These are phyloP conservation scores for Mellivora capensis DNA, from an alignment of 2,113 vertebrate species.

Conservation along the genomic window DNA sequence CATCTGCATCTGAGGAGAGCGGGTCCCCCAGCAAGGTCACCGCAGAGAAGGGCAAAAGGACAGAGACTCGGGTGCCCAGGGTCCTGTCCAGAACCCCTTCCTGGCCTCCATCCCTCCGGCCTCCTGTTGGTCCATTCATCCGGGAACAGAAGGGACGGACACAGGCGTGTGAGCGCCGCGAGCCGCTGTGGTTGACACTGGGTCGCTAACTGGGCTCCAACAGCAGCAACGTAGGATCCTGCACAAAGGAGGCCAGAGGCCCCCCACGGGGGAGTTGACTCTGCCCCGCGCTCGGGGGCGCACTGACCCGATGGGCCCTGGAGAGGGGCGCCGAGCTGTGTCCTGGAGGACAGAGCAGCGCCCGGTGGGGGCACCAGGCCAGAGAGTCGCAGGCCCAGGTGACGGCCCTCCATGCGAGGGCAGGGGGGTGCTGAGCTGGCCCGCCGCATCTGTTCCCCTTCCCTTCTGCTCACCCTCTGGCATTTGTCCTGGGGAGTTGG, in stretches of 20 bases:
- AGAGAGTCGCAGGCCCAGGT: fast-evolving
- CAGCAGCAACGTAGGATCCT: fast-evolving
- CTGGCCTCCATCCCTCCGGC: fast-evolving
- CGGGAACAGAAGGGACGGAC: neutral
- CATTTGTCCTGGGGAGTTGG: fast-evolving
- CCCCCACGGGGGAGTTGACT: neutral
- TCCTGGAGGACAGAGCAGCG: fast-evolving
- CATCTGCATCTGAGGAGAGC: neutral
- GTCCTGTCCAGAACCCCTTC: neutral
- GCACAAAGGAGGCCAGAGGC: neutral
- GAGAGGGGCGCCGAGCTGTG: neutral
- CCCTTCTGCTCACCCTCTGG: fast-evolving
- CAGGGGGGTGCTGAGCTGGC: fast-evolving
- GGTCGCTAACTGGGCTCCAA: neutral
- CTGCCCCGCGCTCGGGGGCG: neutral
- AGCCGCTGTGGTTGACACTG: fast-evolving
- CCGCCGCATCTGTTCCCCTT: fast-evolving
- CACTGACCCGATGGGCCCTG: fast-evolving
- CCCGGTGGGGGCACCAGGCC: neutral
- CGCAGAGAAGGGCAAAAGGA: neutral
- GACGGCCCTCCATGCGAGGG: fast-evolving
- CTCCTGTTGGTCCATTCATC: neutral
- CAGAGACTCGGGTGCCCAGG: fast-evolving
- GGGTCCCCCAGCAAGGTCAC: neutral
- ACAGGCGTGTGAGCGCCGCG: fast-evolving